A percentile compares a stretch with the other conserved stretches of the same genome.
These are phyloP conservation scores for Megamerina dolium DNA, from an alignment of 2,888 invertebrate genomes.

Conservation along the genomic window DNA sequence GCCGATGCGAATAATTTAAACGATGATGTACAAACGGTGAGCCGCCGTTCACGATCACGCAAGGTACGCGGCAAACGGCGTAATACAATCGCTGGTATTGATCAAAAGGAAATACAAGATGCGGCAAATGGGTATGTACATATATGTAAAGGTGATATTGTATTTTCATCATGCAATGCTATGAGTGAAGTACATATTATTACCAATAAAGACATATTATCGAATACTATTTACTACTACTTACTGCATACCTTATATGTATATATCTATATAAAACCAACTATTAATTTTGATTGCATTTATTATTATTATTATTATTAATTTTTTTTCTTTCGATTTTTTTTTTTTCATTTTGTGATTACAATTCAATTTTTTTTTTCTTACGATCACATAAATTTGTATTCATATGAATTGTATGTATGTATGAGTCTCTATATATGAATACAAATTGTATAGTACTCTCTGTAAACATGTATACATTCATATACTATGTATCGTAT, in stretches of 20 bases:
- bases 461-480: too few relatives aligned
- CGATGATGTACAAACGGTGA: constrained; percentile 58
- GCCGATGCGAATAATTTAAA: constrained; percentile 45
- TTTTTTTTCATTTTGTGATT: background rate
- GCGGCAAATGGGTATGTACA: constrained; percentile 76
- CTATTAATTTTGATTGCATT: too few relatives aligned
- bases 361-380: background rate
- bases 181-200: too few relatives aligned
- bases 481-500: too few relatives aligned
- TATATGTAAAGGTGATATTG: constrained; percentile 1
- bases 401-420: background rate
- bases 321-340: background rate
- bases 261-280: too few relatives aligned
- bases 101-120: constrained; percentile 82
- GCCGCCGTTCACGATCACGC: constrained; percentile 65
- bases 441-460: too few relatives aligned
- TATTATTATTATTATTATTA: constrained; percentile 4
- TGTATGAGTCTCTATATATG: too few relatives aligned
- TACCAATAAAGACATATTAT: background rate
- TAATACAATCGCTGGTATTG: constrained; percentile 86
- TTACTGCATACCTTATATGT: too few relatives aligned
- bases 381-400: background rate
- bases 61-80: constrained; percentile 77
- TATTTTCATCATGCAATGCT: background rate
- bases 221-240: background rate